Conservation (phyloP, 2,113 vertebrate genomes). For the Fregata magnificens region DNA sequence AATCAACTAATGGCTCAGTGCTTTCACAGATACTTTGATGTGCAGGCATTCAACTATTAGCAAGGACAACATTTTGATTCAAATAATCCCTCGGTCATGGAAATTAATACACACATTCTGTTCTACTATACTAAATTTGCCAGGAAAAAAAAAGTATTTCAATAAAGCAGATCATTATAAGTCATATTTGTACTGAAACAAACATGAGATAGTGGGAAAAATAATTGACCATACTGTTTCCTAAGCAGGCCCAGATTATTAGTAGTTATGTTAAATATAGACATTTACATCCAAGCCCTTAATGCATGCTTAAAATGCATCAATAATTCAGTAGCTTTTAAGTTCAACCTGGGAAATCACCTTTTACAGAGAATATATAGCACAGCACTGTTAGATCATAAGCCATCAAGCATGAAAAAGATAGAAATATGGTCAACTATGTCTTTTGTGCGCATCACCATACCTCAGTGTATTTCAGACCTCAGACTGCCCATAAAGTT, state of each 20-base stretch:
- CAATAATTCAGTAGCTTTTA: constrained; percentile 13
- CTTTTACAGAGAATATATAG: not conserved
- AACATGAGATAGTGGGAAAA: constrained; percentile 1
- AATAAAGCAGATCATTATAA: not conserved
- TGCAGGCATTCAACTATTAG: not conserved
- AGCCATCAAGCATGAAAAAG: not conserved
- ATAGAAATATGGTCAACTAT: not conserved
- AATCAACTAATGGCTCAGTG: not conserved
- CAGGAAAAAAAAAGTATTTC: not conserved
- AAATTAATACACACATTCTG: not conserved
- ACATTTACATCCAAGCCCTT: not conserved
- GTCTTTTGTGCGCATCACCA: not conserved
- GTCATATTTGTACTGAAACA: not conserved
- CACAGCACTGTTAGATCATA: not conserved
- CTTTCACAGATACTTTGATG: not conserved
- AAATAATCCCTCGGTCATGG: not conserved
- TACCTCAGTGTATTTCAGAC: not conserved
- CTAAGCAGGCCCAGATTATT: not conserved
- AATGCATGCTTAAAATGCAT: not conserved
- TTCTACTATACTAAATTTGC: not conserved
- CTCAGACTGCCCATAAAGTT: not conserved
- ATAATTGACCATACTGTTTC: not conserved
- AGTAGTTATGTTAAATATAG: not conserved
- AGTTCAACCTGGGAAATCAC: constrained; percentile 10
- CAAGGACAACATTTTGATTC: not conserved